These are phyloP conservation scores for Ancistrus triradiatus DNA, from an alignment of 2,113 vertebrate species.

Conservation along the genomic window DNA sequence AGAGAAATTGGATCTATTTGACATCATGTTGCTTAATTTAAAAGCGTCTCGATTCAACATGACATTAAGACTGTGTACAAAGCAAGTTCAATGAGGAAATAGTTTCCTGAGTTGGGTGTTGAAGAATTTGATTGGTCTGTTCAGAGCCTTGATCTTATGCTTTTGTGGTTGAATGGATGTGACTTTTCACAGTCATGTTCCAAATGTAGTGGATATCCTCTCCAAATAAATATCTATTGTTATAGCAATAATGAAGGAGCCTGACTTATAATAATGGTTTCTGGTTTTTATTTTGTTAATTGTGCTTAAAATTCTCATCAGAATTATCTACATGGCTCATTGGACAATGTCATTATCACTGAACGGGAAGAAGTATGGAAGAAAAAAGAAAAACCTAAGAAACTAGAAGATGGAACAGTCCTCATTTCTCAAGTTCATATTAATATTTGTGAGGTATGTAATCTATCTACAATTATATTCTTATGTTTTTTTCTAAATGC, in stretches of 20 bases:
- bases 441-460: constrained; percentile 29
- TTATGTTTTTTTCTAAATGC: neutral
- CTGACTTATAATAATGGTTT: too few species aligned
- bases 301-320: constrained; percentile 27
- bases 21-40: too few species aligned
- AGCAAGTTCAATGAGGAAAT: too few species aligned
- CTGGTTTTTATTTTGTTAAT: neutral
- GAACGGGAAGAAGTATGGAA: constrained; percentile 32
- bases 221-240: neutral
- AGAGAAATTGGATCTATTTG: too few species aligned
- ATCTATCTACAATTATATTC: too few species aligned
- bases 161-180: neutral
- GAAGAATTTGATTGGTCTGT: too few species aligned
- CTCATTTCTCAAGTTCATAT: constrained; percentile 23
- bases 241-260: too few species aligned
- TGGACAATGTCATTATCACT: constrained; percentile 23
- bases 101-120: too few species aligned
- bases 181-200: neutral
- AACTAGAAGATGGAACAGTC: constrained; percentile 7
- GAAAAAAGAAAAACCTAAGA: constrained; percentile 11
- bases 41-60: too few species aligned
- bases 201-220: neutral
- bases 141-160: too few species aligned
- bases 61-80: too few species aligned
- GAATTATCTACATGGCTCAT: constrained; percentile 3